Evolutionary conservation across 2,113 vertebrate species (phyloP).

Genomic region (Tragelaphus buxtoni): DNA sequence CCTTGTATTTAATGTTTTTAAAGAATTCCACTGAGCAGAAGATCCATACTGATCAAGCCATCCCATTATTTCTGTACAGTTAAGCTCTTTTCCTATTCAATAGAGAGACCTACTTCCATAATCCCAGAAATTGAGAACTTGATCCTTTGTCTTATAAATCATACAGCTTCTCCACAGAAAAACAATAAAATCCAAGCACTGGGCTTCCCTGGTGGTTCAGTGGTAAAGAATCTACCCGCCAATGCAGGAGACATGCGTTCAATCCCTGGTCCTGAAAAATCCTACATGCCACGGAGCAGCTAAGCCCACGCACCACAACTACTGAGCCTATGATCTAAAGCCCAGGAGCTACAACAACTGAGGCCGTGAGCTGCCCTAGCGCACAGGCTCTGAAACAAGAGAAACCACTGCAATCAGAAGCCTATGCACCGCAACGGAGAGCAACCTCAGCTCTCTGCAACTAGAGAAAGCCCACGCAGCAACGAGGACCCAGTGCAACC

Average conservation of each 20-base stretch:
- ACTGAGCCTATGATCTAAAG: background rate
- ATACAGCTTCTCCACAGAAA: background rate
- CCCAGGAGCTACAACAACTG: background rate
- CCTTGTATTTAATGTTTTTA: background rate
- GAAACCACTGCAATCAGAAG: background rate
- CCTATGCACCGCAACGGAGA: rapidly evolving
- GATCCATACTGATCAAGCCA: background rate
- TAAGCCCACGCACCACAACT: background rate
- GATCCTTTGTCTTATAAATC: background rate
- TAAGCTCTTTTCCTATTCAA: background rate
- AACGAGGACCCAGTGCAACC: background rate
- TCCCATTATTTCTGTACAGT: background rate
- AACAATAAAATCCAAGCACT: background rate
- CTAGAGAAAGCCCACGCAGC: background rate
- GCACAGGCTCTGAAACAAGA: background rate
- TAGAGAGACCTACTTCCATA: background rate
- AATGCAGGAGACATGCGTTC: background rate
- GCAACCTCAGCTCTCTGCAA: background rate
- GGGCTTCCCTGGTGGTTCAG: background rate
- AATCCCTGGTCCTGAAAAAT: background rate
- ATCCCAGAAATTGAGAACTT: background rate
- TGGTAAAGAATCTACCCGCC: background rate
- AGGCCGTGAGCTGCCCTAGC: background rate
- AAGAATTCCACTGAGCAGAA: background rate
- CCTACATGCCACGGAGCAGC: background rate